phyloP scores from a whole-genome alignment of 2,888 invertebrate species.

The Phasia obesa region DNA sequence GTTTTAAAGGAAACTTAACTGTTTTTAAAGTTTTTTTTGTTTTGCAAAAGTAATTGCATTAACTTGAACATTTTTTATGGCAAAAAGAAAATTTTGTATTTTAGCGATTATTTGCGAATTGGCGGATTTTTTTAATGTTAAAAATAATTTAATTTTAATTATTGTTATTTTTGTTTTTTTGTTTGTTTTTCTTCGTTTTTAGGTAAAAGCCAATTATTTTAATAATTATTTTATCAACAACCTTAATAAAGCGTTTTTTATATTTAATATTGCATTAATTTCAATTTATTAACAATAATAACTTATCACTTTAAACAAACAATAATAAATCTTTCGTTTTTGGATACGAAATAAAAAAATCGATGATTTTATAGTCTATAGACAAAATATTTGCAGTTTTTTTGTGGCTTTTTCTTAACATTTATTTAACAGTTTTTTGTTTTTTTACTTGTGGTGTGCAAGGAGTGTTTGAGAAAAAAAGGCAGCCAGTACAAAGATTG shows the following conservation, averaged over 20 bases:
- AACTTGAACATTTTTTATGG: constrained; percentile 43
- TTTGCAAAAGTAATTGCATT: constrained; percentile 29
- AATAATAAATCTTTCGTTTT: constrained; percentile 19
- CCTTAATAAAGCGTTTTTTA: constrained; percentile 5
- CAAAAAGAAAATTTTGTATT: constrained; percentile 1
- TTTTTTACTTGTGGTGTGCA: not conserved
- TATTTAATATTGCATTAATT: constrained; percentile 18
- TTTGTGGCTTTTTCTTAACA: constrained; percentile 15
- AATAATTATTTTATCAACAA: constrained; percentile 12
- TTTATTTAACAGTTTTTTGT: not conserved
- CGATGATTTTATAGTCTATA: constrained; percentile 70
- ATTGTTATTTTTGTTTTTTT: not conserved
- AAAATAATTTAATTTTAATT: not conserved
- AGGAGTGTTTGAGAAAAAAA: constrained; percentile 27
- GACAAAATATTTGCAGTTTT: constrained; percentile 55
- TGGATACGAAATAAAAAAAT: constrained; percentile 58
- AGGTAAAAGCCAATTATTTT: constrained; percentile 26
- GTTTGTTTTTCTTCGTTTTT: not conserved
- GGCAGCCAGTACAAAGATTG: constrained; percentile 68
- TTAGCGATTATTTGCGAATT: constrained; percentile 1
- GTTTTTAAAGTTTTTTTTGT: constrained; percentile 52
- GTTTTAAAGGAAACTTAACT: constrained; percentile 33
- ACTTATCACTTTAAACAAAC: constrained; percentile 14
- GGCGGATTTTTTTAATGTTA: not conserved
- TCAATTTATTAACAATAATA: constrained; percentile 23